Evolutionary conservation across 2,113 vertebrate genomes (phyloP), one percentile per base, ranked within the genome.

Genomic region (Sylvilagus bachmani): DNA sequence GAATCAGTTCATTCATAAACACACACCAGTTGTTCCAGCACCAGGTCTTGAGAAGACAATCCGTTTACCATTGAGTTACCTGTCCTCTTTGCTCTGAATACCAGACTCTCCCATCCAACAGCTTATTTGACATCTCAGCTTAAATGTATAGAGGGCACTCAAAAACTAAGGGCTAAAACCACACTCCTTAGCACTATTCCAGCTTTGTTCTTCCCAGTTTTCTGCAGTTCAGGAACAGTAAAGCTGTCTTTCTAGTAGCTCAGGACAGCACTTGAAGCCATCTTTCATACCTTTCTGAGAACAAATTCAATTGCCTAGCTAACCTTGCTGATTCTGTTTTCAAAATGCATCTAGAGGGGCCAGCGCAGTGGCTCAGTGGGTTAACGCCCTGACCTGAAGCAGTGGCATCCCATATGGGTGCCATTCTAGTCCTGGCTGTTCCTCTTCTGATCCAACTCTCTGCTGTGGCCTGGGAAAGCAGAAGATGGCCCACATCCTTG

Each of bases 271-370:
- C 49, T 74, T 67, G 16, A 61, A 51, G 31, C 14, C 14, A 31
- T 79, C 21, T 11, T 88, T 71, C 19, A 53, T 25, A 64, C 25
- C 21, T 81, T 79, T 92, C 71, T 33, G 27, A 69, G 16, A 16
- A 38, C 62, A 93, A 67, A 53, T 38, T 36, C 36, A 75, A 7
- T 69, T 8, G 36, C 1, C 73, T 93, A 27, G 53, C 21, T 81
- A 75, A 86, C 24, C 11, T 53, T 55, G 69, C 67, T 90, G 61
- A 29, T 90, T 94, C 74, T 86, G 5, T 81, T 93, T 93, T 95
- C 53, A 75, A 51, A 44, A 44, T 44, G 44, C 1, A 44, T 44
- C 44, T 7, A 44, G 44, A 44, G 44, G 44, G 44, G 44, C 44
- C 44, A 44, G 44, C 6, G 44, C 44, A 7, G 44, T 44, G 44